Evolutionary conservation across 2,888 invertebrate species (phyloP).

Genomic region (Drosophila subsilvestris): DNA sequence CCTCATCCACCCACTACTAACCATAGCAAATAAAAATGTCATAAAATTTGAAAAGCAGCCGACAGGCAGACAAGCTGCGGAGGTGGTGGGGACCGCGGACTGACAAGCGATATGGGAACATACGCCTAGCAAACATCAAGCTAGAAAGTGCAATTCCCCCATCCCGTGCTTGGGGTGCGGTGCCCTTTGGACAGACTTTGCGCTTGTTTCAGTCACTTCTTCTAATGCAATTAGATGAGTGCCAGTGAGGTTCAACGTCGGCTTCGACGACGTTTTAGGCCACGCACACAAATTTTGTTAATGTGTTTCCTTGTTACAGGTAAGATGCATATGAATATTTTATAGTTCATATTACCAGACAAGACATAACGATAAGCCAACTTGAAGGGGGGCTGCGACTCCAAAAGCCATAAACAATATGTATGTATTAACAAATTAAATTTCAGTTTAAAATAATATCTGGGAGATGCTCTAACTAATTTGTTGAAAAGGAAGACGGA

Average conservation of each 20-base stretch:
- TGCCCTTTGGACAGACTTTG: constrained; percentile 15
- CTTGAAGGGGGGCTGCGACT: background rate
- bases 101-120: constrained; percentile 47
- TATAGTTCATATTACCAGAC: constrained; percentile 53
- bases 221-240: constrained; percentile 70
- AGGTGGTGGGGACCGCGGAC: constrained; percentile 19
- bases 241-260: constrained; percentile 33
- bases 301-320: constrained; percentile 63
- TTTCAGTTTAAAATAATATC: constrained; percentile 8
- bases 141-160: constrained; percentile 58
- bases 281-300: constrained; percentile 68
- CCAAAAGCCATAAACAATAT: background rate
- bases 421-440: constrained; percentile 10
- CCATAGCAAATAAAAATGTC: constrained; percentile 75
- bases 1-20: background rate
- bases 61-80: constrained; percentile 58
- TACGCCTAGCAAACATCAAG: constrained; percentile 56
- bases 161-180: constrained; percentile 27
- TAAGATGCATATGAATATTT: constrained; percentile 73
- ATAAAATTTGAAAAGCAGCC: constrained; percentile 76
- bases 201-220: constrained; percentile 14
- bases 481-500: background rate
- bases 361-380: constrained; percentile 6
- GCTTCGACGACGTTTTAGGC: constrained; percentile 23
- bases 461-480: no score